These are phyloP conservation scores for Arnoldichthys spilopterus DNA, from an alignment of 2,797 vertebrate species.

Conservation along the genomic window DNA sequence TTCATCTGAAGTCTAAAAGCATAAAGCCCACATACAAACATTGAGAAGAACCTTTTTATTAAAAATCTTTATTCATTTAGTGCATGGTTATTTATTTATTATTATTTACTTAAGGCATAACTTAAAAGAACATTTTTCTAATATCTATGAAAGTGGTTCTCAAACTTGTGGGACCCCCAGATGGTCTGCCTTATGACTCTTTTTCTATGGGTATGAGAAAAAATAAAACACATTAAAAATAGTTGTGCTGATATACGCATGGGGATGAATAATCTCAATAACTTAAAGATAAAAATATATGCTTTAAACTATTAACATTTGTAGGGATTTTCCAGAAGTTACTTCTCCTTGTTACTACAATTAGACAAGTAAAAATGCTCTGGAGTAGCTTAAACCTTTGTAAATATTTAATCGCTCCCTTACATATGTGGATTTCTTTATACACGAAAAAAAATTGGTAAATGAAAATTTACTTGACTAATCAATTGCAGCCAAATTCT, in stretches of 20 bases:
- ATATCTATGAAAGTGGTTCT: too few relatives aligned
- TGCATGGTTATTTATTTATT: neutral
- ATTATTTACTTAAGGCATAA: too few relatives aligned
- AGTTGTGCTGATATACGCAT: too few relatives aligned
- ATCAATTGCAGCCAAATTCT: neutral
- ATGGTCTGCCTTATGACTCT: too few relatives aligned
- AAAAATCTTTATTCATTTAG: neutral
- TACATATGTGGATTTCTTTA: neutral
- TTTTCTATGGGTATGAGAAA: too few relatives aligned
- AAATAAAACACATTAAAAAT: too few relatives aligned
- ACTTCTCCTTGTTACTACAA: too few relatives aligned
- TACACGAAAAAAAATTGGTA: neutral
- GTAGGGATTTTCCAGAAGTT: too few relatives aligned
- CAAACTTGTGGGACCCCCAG: too few relatives aligned
- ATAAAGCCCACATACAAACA: neutral
- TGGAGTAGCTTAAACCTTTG: neutral
- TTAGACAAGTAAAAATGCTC: too few relatives aligned
- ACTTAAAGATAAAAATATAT: neutral
- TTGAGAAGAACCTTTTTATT: neutral
- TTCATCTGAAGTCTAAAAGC: neutral
- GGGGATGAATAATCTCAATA: neutral
- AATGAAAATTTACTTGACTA: neutral
- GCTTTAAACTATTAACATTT: neutral
- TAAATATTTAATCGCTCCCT: neutral
- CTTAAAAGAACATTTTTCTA: too few relatives aligned